Percentiles rank a stretch among this genome's conserved stretches.
phyloP scores from a whole-genome alignment of 2,797 vertebrate genomes.

The Rhinichthys osculus region DNA sequence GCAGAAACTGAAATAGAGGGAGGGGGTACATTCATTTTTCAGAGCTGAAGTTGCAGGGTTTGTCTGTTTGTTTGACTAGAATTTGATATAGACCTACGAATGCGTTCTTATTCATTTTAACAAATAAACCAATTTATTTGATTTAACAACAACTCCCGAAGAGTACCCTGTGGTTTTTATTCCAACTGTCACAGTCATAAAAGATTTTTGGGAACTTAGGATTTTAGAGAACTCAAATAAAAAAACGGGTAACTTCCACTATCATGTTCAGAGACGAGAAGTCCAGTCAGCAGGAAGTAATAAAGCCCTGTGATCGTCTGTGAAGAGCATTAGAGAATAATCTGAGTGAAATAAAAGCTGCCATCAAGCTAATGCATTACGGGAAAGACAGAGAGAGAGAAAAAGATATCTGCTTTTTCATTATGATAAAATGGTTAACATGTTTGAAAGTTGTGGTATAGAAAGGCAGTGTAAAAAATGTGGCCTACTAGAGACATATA shows the following conservation, averaged over 20 bases:
- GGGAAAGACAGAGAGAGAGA: neutral
- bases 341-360: neutral
- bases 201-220: neutral
- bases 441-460: neutral
- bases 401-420: neutral
- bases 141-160: neutral
- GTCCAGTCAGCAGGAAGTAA: neutral
- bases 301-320: neutral
- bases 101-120: neutral
- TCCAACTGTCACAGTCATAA: neutral
- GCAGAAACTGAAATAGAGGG: neutral
- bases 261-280: neutral
- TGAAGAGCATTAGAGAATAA: neutral
- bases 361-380: neutral
- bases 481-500: neutral
- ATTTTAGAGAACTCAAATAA: neutral
- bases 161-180: neutral
- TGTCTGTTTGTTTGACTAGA: neutral
- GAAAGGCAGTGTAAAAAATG: neutral
- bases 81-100: neutral
- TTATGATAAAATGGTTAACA: neutral
- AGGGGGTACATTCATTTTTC: neutral
- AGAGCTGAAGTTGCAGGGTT: neutral
- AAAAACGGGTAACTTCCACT: neutral
- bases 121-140: neutral